Percentiles rank a stretch among this genome's conserved stretches.
These are phyloP conservation scores for Branchellion lobata DNA, from an alignment of 2,888 invertebrate genomes.

Conservation along the genomic window DNA sequence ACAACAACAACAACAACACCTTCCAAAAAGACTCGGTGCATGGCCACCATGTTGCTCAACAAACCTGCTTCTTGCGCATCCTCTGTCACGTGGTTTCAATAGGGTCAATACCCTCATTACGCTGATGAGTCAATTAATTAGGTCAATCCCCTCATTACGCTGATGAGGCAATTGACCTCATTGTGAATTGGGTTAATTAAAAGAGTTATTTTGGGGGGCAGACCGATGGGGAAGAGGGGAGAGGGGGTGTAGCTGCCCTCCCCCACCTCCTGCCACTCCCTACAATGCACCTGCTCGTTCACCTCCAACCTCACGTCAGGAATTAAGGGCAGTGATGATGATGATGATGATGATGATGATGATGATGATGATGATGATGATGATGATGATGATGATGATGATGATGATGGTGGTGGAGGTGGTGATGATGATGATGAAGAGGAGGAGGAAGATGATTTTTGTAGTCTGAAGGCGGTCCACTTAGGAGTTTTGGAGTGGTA, in stretches of 20 bases:
- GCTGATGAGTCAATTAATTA: no score
- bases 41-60: conserved; percentile 49
- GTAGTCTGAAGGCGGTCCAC: conserved; percentile 54
- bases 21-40: conserved; percentile 44
- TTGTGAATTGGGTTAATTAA: no score
- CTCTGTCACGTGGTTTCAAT: no score
- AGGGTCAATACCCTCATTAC: no score
- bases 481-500: conserved; percentile 49
- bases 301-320: conserved; percentile 47
- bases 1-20: no score
- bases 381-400: background rate
- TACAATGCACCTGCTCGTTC: conserved; percentile 34
- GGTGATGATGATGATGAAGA: conserved; percentile 17
- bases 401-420: no score
- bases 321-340: conserved; percentile 28
- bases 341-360: background rate
- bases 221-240: conserved; percentile 46
- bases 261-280: background rate
- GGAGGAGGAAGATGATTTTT: background rate
- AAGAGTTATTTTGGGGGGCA: no score
- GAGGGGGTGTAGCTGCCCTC: background rate
- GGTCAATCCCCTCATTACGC: no score
- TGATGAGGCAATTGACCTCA: no score
- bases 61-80: no score
- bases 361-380: conserved; percentile 23